Evolutionary conservation across 2,888 invertebrate genomes (phyloP).

Genomic region (Stenichneumon culpator): DNA sequence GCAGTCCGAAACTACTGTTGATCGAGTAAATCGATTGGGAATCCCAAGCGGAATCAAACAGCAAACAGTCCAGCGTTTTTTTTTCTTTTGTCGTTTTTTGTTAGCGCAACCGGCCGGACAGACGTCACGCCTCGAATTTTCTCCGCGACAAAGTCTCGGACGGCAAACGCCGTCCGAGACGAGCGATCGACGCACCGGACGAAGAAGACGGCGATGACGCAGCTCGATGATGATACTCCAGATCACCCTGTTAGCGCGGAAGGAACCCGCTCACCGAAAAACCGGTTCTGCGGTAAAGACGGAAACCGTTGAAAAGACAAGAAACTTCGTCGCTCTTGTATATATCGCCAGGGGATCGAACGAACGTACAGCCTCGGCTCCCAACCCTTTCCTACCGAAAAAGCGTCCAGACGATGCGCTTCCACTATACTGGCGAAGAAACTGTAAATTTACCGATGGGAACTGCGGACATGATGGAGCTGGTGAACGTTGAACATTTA

Average conservation of each 20-base stretch:
- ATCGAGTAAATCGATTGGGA: slow-evolving; percentile 49
- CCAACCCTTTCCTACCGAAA: slow-evolving; percentile 47
- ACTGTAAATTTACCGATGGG: slow-evolving; percentile 47
- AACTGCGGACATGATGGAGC: slow-evolving; percentile 6
- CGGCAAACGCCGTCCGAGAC: slow-evolving; percentile 39
- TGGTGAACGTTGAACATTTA: neutral
- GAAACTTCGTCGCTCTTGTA: slow-evolving; percentile 65
- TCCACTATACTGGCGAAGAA: slow-evolving; percentile 29
- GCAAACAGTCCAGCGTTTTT: slow-evolving; percentile 51
- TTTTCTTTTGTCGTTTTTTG: slow-evolving; percentile 32
- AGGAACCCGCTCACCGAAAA: slow-evolving; percentile 68
- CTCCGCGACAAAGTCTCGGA: slow-evolving; percentile 25
- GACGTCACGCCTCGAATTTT: slow-evolving; percentile 56
- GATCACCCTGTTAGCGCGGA: slow-evolving; percentile 57
- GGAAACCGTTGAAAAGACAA: slow-evolving; percentile 73
- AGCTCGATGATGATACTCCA: slow-evolving; percentile 41
- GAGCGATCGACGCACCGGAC: slow-evolving; percentile 49
- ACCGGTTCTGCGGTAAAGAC: slow-evolving; percentile 72
- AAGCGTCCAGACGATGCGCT: slow-evolving; percentile 53
- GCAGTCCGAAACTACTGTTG: slow-evolving; percentile 8
- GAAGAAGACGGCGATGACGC: slow-evolving; percentile 43
- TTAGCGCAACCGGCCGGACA: slow-evolving; percentile 30
- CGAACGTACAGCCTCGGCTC: slow-evolving; percentile 17
- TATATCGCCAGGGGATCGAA: slow-evolving; percentile 56
- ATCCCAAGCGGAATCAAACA: slow-evolving; percentile 51